phyloP scores from a whole-genome alignment of 2,113 vertebrate genomes.

The Heterochromis multidens region DNA sequence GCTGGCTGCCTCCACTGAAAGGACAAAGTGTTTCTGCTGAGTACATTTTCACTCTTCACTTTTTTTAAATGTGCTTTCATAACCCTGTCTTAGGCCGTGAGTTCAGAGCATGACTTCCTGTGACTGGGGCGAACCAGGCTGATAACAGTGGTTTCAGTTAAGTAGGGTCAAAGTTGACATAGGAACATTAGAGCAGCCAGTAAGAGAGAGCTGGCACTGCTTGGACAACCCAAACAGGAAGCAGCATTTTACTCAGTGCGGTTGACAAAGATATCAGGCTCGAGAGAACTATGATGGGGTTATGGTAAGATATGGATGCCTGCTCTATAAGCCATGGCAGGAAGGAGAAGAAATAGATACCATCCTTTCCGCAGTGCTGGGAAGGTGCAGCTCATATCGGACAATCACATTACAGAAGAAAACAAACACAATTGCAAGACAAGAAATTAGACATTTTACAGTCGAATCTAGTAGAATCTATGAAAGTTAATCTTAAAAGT shows the following conservation, averaged over 20 bases:
- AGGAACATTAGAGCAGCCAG: slow-evolving; percentile 18
- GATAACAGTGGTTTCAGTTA: slow-evolving; percentile 61
- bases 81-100: slow-evolving; percentile 63
- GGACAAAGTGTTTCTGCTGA: background rate
- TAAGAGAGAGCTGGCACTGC: slow-evolving; percentile 63
- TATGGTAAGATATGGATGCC: slow-evolving; percentile 60
- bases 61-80: slow-evolving; percentile 52
- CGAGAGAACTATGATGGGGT: slow-evolving; percentile 43
- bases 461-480: background rate
- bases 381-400: slow-evolving; percentile 58
- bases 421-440: slow-evolving; percentile 42
- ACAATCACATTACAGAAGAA: slow-evolving; percentile 39
- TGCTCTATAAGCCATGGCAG: slow-evolving; percentile 49
- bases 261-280: slow-evolving; percentile 58
- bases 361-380: slow-evolving; percentile 55
- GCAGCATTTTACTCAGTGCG: slow-evolving; percentile 39
- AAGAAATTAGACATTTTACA: slow-evolving; percentile 29
- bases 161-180: slow-evolving; percentile 48
- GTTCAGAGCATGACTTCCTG: slow-evolving; percentile 83
- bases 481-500: slow-evolving; percentile 1
- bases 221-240: slow-evolving; percentile 70
- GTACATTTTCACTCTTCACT: background rate
- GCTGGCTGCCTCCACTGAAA: background rate
- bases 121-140: slow-evolving; percentile 68
- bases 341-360: slow-evolving; percentile 71